Evolutionary conservation across 2,797 vertebrate species (phyloP).

Genomic region (Sparus aurata): DNA sequence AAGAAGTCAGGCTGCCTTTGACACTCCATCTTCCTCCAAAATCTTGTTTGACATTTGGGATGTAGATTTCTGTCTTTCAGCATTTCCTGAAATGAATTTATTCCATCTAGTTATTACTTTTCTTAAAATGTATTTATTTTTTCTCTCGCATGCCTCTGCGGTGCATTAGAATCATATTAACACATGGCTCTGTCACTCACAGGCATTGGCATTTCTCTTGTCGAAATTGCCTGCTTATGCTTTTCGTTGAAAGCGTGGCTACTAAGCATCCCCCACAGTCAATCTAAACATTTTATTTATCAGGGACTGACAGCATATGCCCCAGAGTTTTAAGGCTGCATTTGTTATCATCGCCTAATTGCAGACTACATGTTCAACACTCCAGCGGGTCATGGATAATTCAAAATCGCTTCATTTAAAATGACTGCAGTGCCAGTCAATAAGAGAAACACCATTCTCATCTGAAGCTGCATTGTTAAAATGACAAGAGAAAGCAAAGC

Average conservation of each 20-base stretch:
- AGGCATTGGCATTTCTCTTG: slow-evolving; percentile 55
- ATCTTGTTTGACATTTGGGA: slow-evolving; percentile 78
- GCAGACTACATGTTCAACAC: slow-evolving; percentile 81
- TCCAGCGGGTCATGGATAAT: slow-evolving; percentile 72
- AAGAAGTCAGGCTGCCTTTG: slow-evolving; percentile 65
- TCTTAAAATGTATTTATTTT: neutral
- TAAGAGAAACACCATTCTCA: slow-evolving; percentile 32
- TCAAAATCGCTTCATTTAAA: slow-evolving; percentile 75
- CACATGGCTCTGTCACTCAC: slow-evolving; percentile 71
- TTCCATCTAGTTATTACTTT: slow-evolving; percentile 56
- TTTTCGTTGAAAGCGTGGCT: slow-evolving; percentile 49
- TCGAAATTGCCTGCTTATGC: slow-evolving; percentile 62
- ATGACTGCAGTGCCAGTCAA: slow-evolving; percentile 65
- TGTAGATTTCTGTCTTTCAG: slow-evolving; percentile 71
- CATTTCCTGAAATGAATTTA: slow-evolving; percentile 65
- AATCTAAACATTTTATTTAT: slow-evolving; percentile 77
- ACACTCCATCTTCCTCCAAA: slow-evolving; percentile 69
- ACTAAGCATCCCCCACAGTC: slow-evolving; percentile 52
- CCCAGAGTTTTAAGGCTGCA: slow-evolving; percentile 68
- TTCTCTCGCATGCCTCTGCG: slow-evolving; percentile 18
- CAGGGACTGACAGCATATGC: slow-evolving; percentile 70
- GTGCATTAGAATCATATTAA: slow-evolving; percentile 72
- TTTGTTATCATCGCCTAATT: slow-evolving; percentile 78
- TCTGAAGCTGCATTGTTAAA: slow-evolving; percentile 53
- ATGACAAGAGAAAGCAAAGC: slow-evolving; percentile 37